Percentiles rank a stretch among this genome's conserved stretches.
Evolutionary conservation across 2,797 vertebrate species (phyloP).

Genomic region (Phaenicophaeus curvirostris): DNA sequence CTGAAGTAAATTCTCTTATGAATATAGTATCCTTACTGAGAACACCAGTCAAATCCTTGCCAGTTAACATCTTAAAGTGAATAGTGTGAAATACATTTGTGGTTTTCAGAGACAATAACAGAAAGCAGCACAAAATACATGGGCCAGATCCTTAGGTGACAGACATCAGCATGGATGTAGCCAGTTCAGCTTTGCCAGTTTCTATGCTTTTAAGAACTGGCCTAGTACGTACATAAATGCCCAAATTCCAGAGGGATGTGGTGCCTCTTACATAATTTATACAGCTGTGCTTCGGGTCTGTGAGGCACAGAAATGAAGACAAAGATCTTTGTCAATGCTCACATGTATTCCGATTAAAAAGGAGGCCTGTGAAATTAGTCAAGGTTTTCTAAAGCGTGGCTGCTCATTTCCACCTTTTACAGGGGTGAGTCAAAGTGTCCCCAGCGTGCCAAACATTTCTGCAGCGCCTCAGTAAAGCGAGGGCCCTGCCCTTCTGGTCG

Average conservation of each 20-base stretch:
- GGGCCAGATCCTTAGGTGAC: background rate
- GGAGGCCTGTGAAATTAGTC: background rate
- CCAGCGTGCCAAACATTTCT: fast-evolving
- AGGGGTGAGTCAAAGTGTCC: background rate
- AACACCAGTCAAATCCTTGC: too few relatives aligned
- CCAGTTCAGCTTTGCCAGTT: background rate
- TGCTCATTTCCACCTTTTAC: background rate
- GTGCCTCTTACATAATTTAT: background rate
- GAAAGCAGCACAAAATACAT: background rate
- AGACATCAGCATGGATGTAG: background rate
- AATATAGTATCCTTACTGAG: background rate
- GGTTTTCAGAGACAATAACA: fast-evolving
- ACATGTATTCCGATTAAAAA: background rate
- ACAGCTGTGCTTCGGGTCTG: background rate
- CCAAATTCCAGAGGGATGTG: fast-evolving
- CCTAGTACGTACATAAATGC: too few relatives aligned
- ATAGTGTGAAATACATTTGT: fast-evolving
- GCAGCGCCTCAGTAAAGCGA: background rate
- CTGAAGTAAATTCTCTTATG: too few relatives aligned
- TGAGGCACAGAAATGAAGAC: background rate
- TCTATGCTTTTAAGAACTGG: background rate
- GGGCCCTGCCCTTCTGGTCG: fast-evolving
- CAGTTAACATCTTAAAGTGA: fast-evolving
- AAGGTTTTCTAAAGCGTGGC: background rate
- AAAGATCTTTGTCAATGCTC: background rate